Evolutionary conservation across 2,888 invertebrate genomes (phyloP).

Genomic region (Lordiphosa fenestrarum): DNA sequence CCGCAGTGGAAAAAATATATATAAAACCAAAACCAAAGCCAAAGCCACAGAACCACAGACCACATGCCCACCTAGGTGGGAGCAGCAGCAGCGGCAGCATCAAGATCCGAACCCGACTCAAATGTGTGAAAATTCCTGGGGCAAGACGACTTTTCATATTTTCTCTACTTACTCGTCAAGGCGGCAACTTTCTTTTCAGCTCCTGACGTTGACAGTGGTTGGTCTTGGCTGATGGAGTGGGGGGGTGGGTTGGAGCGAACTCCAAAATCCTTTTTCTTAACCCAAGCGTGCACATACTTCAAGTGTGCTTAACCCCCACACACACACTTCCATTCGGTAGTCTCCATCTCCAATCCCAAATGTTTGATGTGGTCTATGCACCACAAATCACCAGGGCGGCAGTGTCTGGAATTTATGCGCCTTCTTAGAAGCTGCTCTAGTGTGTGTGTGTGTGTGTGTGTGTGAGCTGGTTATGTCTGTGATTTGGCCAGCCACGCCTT

Average conservation of each 20-base stretch:
- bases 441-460: slow-evolving; percentile 9
- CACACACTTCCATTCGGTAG: background rate
- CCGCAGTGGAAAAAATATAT: background rate
- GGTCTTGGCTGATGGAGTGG: background rate
- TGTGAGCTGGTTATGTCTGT: slow-evolving; percentile 51
- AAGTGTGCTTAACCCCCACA: slow-evolving; percentile 57
- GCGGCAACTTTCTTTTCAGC: slow-evolving; percentile 28
- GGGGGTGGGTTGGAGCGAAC: slow-evolving; percentile 10
- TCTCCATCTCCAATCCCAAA: slow-evolving; percentile 20
- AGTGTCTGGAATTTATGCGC: slow-evolving; percentile 71
- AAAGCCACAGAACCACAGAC: slow-evolving; percentile 28
- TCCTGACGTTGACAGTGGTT: slow-evolving; percentile 24
- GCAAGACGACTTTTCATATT: slow-evolving; percentile 70
- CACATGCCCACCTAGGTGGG: slow-evolving; percentile 33
- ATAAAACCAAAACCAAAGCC: background rate
- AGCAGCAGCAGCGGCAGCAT: slow-evolving; percentile 10
- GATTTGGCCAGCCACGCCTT: slow-evolving; percentile 57
- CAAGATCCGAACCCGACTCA: slow-evolving; percentile 40
- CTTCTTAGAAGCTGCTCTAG: slow-evolving; percentile 35
- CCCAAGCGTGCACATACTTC: slow-evolving; percentile 59
- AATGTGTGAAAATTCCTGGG: slow-evolving; percentile 41
- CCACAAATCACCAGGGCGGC: slow-evolving; percentile 62
- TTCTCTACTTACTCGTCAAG: slow-evolving; percentile 32
- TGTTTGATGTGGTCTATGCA: slow-evolving; percentile 68
- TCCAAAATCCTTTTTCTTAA: slow-evolving; percentile 71